Conservation (phyloP, 1,140 invertebrate species). For the Scaptomyza hsui region DNA sequence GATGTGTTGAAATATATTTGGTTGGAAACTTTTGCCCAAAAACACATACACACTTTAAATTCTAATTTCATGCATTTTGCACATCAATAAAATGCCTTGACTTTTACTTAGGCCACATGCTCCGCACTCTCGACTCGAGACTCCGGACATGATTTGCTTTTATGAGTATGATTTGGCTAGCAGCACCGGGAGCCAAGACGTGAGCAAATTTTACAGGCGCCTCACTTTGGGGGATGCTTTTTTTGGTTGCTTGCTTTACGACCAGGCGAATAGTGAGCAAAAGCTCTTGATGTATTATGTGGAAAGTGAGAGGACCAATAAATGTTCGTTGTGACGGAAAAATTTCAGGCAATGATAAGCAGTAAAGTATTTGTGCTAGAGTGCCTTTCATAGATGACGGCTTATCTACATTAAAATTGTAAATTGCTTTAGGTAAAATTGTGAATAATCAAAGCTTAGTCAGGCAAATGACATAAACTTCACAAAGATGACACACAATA, state of each 20-base stretch:
- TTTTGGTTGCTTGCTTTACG: neutral
- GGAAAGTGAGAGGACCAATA: constrained; percentile 5
- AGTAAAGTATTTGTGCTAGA: constrained; percentile 9
- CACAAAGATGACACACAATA: no score
- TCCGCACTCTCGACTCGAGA: neutral
- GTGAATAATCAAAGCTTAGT: constrained; percentile 1
- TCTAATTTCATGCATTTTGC: constrained; percentile 81
- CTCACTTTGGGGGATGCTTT: constrained; percentile 17
- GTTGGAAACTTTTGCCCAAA: constrained; percentile 25
- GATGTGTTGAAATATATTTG: constrained; percentile 42
- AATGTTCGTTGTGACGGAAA: constrained; percentile 10
- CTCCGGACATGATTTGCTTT: constrained; percentile 68
- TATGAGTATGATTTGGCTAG: constrained; percentile 50
- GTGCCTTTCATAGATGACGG: constrained; percentile 9
- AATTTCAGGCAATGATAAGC: neutral
- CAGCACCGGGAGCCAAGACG: constrained; percentile 44
- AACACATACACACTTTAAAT: constrained; percentile 66
- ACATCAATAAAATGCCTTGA: constrained; percentile 72
- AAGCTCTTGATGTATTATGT: constrained; percentile 60
- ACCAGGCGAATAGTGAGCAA: constrained; percentile 32
- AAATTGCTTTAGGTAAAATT: constrained; percentile 2
- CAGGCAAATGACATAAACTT: neutral
- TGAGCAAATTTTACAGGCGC: constrained; percentile 65
- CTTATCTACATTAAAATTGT: constrained; percentile 4
- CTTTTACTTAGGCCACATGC: constrained; percentile 36